Percentiles rank a stretch among this genome's conserved stretches.
These are phyloP conservation scores for Clarias macrocephalus DNA, from an alignment of 2,113 vertebrate species.

Conservation along the genomic window DNA sequence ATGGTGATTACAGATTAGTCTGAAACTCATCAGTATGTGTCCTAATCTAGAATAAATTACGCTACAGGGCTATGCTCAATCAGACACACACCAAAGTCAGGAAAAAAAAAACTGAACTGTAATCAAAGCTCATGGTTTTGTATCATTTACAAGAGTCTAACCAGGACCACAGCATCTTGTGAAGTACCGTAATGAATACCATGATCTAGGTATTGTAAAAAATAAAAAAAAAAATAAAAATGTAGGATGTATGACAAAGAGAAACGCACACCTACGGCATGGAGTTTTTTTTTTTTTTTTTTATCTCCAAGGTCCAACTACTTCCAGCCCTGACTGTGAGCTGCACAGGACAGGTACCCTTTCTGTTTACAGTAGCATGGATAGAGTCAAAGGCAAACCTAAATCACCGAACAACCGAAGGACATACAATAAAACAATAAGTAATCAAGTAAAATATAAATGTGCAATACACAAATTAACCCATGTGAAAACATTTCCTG, in stretches of 20 bases:
- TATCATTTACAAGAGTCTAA: conserved; percentile 25
- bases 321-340: conserved; percentile 33
- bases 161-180: conserved; percentile 13
- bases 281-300: conserved; percentile 34
- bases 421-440: conserved; percentile 35
- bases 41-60: conserved; percentile 59
- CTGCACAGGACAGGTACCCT: conserved; percentile 30
- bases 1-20: conserved; percentile 37
- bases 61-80: conserved; percentile 36
- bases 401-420: conserved; percentile 13
- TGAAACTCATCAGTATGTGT: conserved; percentile 39
- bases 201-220: conserved; percentile 6
- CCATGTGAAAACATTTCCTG: not conserved
- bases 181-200: conserved; percentile 34
- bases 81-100: conserved; percentile 31
- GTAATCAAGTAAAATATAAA: conserved; percentile 56
- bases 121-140: not conserved
- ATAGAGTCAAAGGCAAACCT: conserved; percentile 53
- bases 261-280: conserved; percentile 19
- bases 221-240: not conserved
- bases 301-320: conserved; percentile 22
- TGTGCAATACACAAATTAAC: conserved; percentile 40
- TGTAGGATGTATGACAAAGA: not conserved
- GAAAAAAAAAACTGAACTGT: not conserved
- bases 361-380: conserved; percentile 53